Percentiles rank a stretch among this genome's conserved stretches.
phyloP scores from a whole-genome alignment of 2,113 vertebrate genomes.

The Tetrax tetrax region DNA sequence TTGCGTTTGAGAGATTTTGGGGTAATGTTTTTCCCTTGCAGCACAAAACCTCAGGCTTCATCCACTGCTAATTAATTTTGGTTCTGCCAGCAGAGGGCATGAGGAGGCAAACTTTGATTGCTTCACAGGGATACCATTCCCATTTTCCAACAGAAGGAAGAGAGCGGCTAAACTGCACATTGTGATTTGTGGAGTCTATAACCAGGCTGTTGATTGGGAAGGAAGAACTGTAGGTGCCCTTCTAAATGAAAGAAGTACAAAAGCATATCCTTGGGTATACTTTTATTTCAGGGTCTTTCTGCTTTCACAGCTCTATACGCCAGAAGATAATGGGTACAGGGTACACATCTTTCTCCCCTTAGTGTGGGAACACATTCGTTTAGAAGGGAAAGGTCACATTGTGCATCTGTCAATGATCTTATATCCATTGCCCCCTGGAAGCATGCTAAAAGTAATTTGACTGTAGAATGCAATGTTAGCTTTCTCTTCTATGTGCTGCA shows the following conservation, averaged over 20 bases:
- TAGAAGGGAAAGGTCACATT: background rate
- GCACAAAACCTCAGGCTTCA: background rate
- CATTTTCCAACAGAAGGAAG: background rate
- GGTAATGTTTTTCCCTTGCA: background rate
- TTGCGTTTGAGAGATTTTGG: too few relatives aligned
- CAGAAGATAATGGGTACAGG: background rate
- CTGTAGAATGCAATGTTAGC: too few relatives aligned
- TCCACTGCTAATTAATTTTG: accelerated
- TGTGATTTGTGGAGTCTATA: background rate
- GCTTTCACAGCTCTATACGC: background rate
- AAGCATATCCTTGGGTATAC: background rate
- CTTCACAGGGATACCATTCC: accelerated
- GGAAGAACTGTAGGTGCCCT: background rate
- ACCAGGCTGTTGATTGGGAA: background rate
- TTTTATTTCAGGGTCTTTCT: background rate
- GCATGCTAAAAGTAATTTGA: background rate
- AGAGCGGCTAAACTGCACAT: background rate
- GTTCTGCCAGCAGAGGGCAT: background rate
- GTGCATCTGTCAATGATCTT: background rate
- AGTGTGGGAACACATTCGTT: background rate
- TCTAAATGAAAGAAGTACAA: background rate
- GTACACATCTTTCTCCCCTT: background rate
- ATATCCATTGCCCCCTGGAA: background rate
- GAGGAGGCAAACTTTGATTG: background rate
- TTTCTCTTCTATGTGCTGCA: background rate